A percentile compares a stretch with the other conserved stretches of the same genome.
These are phyloP conservation scores for Drosophila malerkotliana DNA, from an alignment of 1,140 invertebrate species.

Conservation along the genomic window DNA sequence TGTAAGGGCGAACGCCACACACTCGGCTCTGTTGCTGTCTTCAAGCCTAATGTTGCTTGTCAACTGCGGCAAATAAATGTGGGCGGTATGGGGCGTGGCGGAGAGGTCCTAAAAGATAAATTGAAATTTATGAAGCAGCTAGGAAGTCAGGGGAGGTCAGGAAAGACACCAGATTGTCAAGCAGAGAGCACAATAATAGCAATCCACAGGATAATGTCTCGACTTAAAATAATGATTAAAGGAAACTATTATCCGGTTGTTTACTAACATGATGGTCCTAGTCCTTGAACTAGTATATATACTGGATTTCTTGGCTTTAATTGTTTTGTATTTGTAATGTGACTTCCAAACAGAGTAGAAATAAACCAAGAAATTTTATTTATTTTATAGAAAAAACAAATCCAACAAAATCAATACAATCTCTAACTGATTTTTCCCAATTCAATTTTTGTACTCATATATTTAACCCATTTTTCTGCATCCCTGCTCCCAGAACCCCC, in stretches of 20 bases:
- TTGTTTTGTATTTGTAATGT: no score
- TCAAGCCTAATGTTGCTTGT: conserved; percentile 63
- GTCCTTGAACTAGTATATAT: no score
- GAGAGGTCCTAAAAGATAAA: conserved; percentile 62
- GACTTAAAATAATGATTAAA: neutral
- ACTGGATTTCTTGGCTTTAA: no score
- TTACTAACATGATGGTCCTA: no score
- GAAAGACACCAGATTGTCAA: conserved; percentile 30
- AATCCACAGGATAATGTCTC: neutral
- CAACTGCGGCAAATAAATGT: conserved; percentile 76
- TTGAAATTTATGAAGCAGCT: conserved; percentile 77
- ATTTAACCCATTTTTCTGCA: conserved; percentile 9
- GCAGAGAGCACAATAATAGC: conserved; percentile 49
- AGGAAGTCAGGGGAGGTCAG: conserved; percentile 50
- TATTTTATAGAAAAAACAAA: neutral
- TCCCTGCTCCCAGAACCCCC: conserved; percentile 6
- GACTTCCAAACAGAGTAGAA: no score
- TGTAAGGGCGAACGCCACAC: conserved; percentile 24
- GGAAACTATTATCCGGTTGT: neutral
- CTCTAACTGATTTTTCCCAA: conserved; percentile 5
- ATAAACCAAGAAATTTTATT: no score
- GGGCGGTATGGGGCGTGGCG: neutral
- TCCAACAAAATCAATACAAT: neutral
- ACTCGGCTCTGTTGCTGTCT: conserved; percentile 14
- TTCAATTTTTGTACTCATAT: conserved; percentile 4